Evolutionary conservation across 1,140 invertebrate species (phyloP).

Genomic region (Nymphalis io): DNA sequence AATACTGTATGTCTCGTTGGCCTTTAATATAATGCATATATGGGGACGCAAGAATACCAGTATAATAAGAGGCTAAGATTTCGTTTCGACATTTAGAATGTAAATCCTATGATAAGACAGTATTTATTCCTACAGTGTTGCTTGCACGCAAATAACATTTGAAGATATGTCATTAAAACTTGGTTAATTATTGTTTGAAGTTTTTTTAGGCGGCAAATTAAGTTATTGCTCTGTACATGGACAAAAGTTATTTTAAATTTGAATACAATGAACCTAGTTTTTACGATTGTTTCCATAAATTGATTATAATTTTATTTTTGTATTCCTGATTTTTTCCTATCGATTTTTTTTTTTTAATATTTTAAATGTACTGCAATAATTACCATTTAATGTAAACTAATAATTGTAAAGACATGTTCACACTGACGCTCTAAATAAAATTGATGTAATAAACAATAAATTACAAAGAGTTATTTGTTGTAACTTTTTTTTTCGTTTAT

Average conservation of each 20-base stretch:
- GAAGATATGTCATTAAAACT: not conserved
- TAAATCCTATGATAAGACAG: not conserved
- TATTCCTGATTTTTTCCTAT: not conserved
- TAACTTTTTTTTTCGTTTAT: not conserved
- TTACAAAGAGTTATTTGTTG: no score
- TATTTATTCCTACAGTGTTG: not conserved
- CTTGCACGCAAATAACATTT: not conserved
- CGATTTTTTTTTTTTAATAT: not conserved
- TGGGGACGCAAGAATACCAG: not conserved
- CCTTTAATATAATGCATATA: not conserved
- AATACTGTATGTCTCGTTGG: no score
- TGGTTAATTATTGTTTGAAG: not conserved
- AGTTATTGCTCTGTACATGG: not conserved
- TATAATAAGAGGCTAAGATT: no score
- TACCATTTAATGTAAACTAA: not conserved
- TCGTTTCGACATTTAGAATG: no score
- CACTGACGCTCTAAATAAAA: not conserved
- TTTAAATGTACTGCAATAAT: not conserved
- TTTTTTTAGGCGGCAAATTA: slow-evolving; percentile 4
- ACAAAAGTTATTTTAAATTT: not conserved
- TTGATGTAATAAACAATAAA: not conserved
- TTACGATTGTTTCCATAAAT: not conserved
- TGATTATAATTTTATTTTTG: slow-evolving; percentile 6
- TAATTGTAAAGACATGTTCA: slow-evolving; percentile 7
- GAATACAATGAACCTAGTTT: slow-evolving; percentile 1